phyloP scores from a whole-genome alignment of 2,113 vertebrate genomes.

The Perca flavescens region DNA sequence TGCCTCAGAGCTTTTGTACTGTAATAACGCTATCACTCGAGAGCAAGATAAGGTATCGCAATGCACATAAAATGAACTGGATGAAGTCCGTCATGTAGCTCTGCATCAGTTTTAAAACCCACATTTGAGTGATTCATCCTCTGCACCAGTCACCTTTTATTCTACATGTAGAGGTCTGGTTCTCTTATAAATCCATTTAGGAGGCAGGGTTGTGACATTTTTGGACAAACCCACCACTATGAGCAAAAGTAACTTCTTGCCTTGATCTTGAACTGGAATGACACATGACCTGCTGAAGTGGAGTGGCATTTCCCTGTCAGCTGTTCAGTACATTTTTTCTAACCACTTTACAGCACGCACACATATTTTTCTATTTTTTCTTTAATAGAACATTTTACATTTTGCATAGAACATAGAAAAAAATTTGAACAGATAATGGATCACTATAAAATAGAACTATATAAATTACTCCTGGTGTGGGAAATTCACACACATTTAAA shows the following conservation, averaged over 20 bases:
- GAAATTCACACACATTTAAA: too few relatives aligned
- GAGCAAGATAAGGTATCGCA: background rate
- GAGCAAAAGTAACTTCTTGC: slow-evolving; percentile 14
- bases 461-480: too few relatives aligned
- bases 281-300: slow-evolving; percentile 5
- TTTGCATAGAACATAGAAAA: too few relatives aligned
- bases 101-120: slow-evolving; percentile 9
- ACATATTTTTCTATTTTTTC: too few relatives aligned
- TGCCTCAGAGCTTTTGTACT: background rate
- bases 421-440: too few relatives aligned
- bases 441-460: too few relatives aligned
- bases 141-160: background rate
- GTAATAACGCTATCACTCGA: background rate
- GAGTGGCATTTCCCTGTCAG: slow-evolving; percentile 46
- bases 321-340: slow-evolving; percentile 45
- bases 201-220: slow-evolving; percentile 4
- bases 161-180: background rate
- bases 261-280: slow-evolving; percentile 16
- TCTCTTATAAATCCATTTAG: background rate
- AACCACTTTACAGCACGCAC: too few relatives aligned
- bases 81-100: slow-evolving; percentile 3
- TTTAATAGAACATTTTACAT: too few relatives aligned
- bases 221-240: background rate
- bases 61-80: background rate
- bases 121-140: background rate